Evolutionary conservation across 2,113 vertebrate species (phyloP).

Genomic region (Pelobates fuscus): DNA sequence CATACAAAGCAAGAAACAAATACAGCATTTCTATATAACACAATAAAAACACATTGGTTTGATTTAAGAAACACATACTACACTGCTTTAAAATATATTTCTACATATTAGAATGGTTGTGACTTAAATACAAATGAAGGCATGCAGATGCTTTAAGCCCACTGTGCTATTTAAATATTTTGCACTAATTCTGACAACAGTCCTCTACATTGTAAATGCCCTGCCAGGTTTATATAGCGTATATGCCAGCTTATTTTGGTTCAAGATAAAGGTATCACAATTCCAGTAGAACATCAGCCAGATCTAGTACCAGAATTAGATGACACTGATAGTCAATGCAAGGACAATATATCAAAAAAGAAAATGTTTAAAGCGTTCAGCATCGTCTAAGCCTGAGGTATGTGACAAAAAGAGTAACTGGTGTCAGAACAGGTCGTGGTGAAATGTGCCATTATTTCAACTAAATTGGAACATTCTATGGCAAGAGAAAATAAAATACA

Average conservation of each 20-base stretch:
- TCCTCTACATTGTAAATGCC: neutral
- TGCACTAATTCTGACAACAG: neutral
- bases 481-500: neutral
- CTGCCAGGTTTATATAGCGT: neutral
- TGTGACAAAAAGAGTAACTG: neutral
- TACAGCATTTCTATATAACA: neutral
- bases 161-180: neutral
- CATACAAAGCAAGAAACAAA: neutral
- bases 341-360: neutral
- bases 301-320: neutral
- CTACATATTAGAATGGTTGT: too few relatives aligned
- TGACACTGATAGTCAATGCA: neutral
- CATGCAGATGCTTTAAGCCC: too few relatives aligned
- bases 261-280: too few relatives aligned
- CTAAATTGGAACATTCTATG: neutral
- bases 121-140: too few relatives aligned
- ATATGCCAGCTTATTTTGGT: neutral
- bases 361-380: neutral
- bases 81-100: too few relatives aligned
- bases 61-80: neutral
- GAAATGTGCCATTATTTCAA: neutral
- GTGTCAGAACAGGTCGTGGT: neutral
- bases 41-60: neutral
- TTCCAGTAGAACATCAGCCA: too few relatives aligned
- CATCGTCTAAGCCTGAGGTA: neutral